These are phyloP conservation scores for Delia radicum DNA, from an alignment of 1,140 invertebrate genomes.

Conservation along the genomic window DNA sequence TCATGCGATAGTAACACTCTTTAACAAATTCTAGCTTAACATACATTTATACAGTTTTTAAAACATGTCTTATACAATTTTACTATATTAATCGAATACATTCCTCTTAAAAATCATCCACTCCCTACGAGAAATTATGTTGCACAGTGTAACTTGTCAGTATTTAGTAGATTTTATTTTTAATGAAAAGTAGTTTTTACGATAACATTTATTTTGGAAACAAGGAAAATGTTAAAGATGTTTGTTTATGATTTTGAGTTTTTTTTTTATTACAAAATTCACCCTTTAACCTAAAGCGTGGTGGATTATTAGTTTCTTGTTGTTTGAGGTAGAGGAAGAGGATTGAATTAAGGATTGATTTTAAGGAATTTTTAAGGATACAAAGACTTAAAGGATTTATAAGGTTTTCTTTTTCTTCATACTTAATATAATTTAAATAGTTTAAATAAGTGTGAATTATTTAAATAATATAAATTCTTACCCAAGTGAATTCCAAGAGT, in stretches of 20 bases:
- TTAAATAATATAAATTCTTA: constrained; percentile 19
- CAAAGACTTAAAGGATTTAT: background rate
- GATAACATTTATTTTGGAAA: background rate
- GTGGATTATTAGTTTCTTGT: background rate
- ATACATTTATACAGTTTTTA: too few species aligned
- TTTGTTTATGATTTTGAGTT: background rate
- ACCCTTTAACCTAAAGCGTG: constrained; percentile 31
- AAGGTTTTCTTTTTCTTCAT: too few species aligned
- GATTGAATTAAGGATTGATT: background rate
- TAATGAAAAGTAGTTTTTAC: background rate
- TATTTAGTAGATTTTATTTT: too few species aligned
- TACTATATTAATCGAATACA: too few species aligned
- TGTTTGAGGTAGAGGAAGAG: background rate
- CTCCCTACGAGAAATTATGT: too few species aligned
- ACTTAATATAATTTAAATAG: background rate
- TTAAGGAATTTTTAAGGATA: background rate
- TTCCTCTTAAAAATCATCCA: too few species aligned
- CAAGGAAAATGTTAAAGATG: background rate
- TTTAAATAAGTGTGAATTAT: background rate
- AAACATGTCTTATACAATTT: too few species aligned
- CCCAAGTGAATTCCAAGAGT: constrained; percentile 28
- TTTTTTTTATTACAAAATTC: constrained; percentile 31
- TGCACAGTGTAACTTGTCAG: too few species aligned
- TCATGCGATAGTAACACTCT: too few species aligned
- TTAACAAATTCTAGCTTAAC: too few species aligned